Percentiles rank a stretch among this genome's conserved stretches.
Evolutionary conservation across 2,888 invertebrate species (phyloP).

Genomic region (Lottia scabra): DNA sequence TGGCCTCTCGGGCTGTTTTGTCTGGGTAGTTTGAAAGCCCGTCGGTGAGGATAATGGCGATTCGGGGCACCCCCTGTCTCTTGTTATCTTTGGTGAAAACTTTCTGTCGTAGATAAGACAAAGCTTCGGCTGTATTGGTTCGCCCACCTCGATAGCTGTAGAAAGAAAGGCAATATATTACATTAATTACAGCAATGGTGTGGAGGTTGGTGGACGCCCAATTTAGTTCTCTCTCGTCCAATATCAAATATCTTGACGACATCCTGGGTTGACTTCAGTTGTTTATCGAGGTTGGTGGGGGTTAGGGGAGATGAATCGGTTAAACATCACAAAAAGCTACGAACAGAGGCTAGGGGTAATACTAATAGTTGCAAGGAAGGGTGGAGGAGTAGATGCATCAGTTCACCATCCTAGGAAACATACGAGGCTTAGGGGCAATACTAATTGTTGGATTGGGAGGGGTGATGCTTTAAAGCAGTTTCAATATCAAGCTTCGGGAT

Average conservation of each 20-base stretch:
- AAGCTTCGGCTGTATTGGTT: constrained; percentile 38
- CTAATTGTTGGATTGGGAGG: no score
- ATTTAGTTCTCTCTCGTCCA: constrained; percentile 27
- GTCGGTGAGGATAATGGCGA: constrained; percentile 41
- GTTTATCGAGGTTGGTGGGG: constrained; percentile 18
- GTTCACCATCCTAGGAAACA: no score
- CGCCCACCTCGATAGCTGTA: constrained; percentile 20
- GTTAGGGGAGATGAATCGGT: no score
- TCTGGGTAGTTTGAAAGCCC: constrained; percentile 36
- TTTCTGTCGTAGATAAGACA: constrained; percentile 21
- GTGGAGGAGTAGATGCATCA: no score
- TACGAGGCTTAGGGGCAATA: no score
- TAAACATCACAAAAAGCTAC: no score
- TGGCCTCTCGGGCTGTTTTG: constrained; percentile 25
- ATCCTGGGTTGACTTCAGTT: constrained; percentile 35
- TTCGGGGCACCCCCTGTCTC: constrained; percentile 6
- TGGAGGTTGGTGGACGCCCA: constrained; percentile 26
- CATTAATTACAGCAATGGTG: not conserved
- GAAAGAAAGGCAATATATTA: not conserved
- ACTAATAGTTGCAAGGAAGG: no score
- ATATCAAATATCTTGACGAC: constrained; percentile 37
- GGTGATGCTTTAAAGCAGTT: no score
- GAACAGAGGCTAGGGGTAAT: no score
- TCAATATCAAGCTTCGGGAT: no score
- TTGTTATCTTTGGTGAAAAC: constrained; percentile 4